Evolutionary conservation across 2,113 vertebrate genomes (phyloP).

Genomic region (Sakesphorus luctuosus): DNA sequence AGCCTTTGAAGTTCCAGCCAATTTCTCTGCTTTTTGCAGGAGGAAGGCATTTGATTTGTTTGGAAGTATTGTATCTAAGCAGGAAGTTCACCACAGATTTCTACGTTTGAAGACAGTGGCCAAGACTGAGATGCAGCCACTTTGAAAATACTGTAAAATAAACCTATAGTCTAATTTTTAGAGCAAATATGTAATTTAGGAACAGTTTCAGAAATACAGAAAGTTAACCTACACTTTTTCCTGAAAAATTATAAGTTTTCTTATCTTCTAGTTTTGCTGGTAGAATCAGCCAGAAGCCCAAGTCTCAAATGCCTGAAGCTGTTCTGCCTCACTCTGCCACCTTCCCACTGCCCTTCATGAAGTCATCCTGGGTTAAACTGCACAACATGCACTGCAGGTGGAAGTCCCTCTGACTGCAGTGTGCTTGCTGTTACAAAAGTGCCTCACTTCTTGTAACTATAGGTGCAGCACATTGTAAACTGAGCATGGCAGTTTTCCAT

Average conservation of each 20-base stretch:
- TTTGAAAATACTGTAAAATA: background rate
- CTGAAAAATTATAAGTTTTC: background rate
- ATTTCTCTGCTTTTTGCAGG: background rate
- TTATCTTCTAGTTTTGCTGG: background rate
- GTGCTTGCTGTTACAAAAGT: background rate
- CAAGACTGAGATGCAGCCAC: background rate
- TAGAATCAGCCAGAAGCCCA: background rate
- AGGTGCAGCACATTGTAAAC: background rate
- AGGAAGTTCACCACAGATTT: background rate
- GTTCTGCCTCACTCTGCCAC: background rate
- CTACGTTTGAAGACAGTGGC: background rate
- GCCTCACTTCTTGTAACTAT: background rate
- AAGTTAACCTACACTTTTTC: background rate
- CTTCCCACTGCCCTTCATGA: background rate
- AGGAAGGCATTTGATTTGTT: background rate
- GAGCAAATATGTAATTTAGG: background rate
- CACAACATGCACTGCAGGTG: accelerated
- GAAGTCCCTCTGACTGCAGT: background rate
- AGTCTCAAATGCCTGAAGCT: background rate
- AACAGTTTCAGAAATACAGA: background rate
- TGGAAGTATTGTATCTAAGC: background rate
- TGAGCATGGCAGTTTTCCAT: background rate
- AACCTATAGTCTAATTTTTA: background rate
- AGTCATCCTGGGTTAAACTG: background rate
- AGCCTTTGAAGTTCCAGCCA: background rate